These are phyloP conservation scores for Pseudorectes ferrugineus DNA, from an alignment of 2,113 vertebrate species.

Conservation along the genomic window DNA sequence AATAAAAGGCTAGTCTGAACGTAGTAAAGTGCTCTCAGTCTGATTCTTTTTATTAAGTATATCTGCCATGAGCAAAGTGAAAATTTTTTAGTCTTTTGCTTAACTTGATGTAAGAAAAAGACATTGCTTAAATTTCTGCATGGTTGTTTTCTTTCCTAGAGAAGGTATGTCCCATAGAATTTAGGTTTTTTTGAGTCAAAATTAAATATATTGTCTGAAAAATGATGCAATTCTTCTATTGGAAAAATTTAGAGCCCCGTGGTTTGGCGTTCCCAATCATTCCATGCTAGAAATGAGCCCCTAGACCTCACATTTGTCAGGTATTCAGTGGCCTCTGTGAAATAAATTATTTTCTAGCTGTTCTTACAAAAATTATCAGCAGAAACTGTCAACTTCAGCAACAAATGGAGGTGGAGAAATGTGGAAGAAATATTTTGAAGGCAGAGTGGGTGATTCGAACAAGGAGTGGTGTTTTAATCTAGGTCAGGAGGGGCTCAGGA, in stretches of 20 bases:
- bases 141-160: not conserved
- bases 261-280: not conserved
- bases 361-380: not conserved
- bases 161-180: not conserved
- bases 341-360: not conserved
- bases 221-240: not conserved
- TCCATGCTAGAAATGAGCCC: not conserved
- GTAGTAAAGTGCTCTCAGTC: constrained; percentile 49
- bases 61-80: constrained; percentile 4
- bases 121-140: not conserved
- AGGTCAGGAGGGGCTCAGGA: not conserved
- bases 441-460: not conserved
- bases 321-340: not conserved
- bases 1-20: constrained; percentile 66
- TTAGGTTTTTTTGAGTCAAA: not conserved
- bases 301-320: not conserved
- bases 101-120: not conserved
- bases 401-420: not conserved
- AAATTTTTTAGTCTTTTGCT: constrained; percentile 7
- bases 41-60: constrained; percentile 38
- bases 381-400: not conserved
- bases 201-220: not conserved
- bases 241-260: not conserved
- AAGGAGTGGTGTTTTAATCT: not conserved
- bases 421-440: not conserved